Evolutionary conservation across 2,113 vertebrate species (phyloP).

Genomic region (Apteryx mantelli): DNA sequence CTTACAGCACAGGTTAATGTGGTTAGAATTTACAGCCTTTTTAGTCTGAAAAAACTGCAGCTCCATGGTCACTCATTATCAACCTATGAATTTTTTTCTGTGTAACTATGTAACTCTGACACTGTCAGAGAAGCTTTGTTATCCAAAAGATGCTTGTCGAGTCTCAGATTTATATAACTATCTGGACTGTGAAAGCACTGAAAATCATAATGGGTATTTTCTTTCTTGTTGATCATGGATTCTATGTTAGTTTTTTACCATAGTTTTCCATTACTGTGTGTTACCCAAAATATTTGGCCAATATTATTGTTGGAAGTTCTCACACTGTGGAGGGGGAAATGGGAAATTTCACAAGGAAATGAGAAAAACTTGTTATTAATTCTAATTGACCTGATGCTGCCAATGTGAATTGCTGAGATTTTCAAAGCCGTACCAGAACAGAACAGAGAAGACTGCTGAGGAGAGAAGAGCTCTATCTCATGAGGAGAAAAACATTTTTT

Average conservation of each 20-base stretch:
- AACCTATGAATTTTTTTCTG: neutral
- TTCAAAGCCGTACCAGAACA: neutral
- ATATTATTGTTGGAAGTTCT: neutral
- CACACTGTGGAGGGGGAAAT: too few species aligned
- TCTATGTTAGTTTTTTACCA: neutral
- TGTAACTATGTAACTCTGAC: neutral
- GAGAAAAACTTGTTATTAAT: neutral
- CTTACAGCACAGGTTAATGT: neutral
- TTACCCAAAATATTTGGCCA: neutral
- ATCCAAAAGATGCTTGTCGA: neutral
- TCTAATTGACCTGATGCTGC: neutral
- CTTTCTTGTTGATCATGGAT: neutral
- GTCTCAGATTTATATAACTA: neutral
- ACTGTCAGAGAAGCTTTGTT: neutral
- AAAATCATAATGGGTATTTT: neutral
- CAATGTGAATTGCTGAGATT: neutral
- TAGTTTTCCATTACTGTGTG: neutral
- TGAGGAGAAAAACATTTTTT: neutral
- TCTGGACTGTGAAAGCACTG: neutral
- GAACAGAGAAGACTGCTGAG: neutral
- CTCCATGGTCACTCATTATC: neutral
- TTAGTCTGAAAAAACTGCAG: neutral
- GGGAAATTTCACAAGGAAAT: neutral
- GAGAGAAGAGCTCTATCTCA: neutral
- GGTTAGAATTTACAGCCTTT: neutral